Conservation (phyloP, 1,140 invertebrate genomes). For the Heliconius eleuchia region DNA sequence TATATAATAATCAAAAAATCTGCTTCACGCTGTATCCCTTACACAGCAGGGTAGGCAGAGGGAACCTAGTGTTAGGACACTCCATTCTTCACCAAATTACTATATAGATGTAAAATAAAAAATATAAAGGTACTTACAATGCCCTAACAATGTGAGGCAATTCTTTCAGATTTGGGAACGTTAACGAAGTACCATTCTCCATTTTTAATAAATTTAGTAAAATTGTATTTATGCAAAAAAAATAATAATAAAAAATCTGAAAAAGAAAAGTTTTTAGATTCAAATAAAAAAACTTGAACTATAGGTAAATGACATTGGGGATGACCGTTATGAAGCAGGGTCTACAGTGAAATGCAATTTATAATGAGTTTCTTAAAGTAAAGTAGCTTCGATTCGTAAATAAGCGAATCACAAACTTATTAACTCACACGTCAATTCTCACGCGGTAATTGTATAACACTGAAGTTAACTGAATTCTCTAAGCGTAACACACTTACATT, state of each 20-base stretch:
- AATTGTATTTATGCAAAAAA: conserved; percentile 16
- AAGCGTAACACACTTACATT: conserved; percentile 6
- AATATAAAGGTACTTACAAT: conserved; percentile 51
- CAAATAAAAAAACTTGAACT: not conserved
- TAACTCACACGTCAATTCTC: conserved; percentile 33
- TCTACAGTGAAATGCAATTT: conserved; percentile 11
- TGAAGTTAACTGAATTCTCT: conserved; percentile 21
- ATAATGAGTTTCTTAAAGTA: not conserved
- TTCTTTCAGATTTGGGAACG: conserved; percentile 67
- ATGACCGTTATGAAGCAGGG: not conserved
- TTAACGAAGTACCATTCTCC: conserved; percentile 42
- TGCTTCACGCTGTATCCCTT: too few relatives aligned
- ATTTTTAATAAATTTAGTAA: conserved; percentile 31
- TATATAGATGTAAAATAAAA: too few relatives aligned
- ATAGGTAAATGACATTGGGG: not conserved
- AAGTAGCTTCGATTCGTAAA: conserved; percentile 15
- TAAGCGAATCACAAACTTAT: not conserved
- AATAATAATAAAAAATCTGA: not conserved
- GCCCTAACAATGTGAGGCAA: conserved; percentile 61
- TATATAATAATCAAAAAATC: too few relatives aligned
- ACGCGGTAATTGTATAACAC: conserved; percentile 27
- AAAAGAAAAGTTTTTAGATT: not conserved
- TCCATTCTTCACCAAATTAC: too few relatives aligned
- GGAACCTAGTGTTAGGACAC: too few relatives aligned
- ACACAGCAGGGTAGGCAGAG: too few relatives aligned